Conservation (phyloP, 2,797 vertebrate genomes). For the Sebastes matsubarae region DNA sequence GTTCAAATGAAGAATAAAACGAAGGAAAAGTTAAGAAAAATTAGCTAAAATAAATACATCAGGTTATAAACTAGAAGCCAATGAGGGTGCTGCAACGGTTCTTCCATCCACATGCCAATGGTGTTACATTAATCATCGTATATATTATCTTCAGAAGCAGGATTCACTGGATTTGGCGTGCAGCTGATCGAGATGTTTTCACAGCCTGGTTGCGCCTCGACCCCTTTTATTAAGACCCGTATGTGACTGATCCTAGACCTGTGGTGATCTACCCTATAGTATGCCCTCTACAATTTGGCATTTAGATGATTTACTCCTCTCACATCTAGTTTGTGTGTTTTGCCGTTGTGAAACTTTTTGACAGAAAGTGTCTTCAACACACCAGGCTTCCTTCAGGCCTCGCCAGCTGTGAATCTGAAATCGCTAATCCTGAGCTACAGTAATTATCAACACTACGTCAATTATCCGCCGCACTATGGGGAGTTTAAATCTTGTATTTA, state of each 20-base stretch:
- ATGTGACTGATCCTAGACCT: slow-evolving; percentile 46
- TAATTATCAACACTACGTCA: slow-evolving; percentile 39
- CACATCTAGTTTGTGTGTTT: neutral
- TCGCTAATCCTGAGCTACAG: slow-evolving; percentile 68
- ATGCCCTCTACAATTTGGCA: neutral
- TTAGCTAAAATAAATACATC: slow-evolving; percentile 16
- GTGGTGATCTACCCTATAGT: slow-evolving; percentile 1
- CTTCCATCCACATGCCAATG: slow-evolving; percentile 77
- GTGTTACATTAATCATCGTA: slow-evolving; percentile 33
- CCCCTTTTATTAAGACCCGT: slow-evolving; percentile 40
- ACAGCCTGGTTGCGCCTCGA: slow-evolving; percentile 12
- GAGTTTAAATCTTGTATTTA: slow-evolving; percentile 38
- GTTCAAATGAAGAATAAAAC: slow-evolving; percentile 5
- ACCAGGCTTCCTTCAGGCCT: neutral
- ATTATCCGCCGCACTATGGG: slow-evolving; percentile 14
- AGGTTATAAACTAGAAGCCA: slow-evolving; percentile 23
- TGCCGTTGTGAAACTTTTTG: neutral
- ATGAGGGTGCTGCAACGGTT: slow-evolving; percentile 67
- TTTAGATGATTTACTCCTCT: neutral
- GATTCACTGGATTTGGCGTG: slow-evolving; percentile 52
- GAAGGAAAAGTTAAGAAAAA: slow-evolving; percentile 17
- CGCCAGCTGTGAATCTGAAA: slow-evolving; percentile 33
- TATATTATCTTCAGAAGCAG: slow-evolving; percentile 38
- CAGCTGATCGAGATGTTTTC: slow-evolving; percentile 31
- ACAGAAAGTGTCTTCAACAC: neutral